phyloP scores from a whole-genome alignment of 2,888 invertebrate species.

The Linnaemya tessellans region DNA sequence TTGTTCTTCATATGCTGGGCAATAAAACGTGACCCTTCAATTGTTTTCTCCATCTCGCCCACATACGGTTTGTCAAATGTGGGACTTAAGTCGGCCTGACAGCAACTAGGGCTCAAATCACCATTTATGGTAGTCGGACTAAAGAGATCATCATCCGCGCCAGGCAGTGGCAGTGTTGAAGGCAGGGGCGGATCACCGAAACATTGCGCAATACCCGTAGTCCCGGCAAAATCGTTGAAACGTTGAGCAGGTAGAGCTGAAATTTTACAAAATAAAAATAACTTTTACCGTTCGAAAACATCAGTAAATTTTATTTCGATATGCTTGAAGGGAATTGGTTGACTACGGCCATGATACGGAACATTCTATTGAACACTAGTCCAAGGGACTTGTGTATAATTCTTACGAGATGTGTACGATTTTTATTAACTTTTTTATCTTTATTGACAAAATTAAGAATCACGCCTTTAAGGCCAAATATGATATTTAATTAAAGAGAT shows the following conservation, averaged over 20 bases:
- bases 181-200: conserved; percentile 88
- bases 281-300: background rate
- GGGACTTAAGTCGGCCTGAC: conserved; percentile 88
- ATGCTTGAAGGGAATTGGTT: too few relatives aligned
- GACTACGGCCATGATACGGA: too few relatives aligned
- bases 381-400: too few relatives aligned
- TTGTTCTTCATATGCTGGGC: conserved; percentile 97
- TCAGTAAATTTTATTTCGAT: background rate
- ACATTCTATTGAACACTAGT: too few relatives aligned
- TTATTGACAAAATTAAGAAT: too few relatives aligned
- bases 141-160: conserved; percentile 92
- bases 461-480: too few relatives aligned
- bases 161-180: conserved; percentile 87
- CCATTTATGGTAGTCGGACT: conserved; percentile 87
- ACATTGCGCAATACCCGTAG: conserved; percentile 86
- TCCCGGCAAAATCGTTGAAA: conserved; percentile 87
- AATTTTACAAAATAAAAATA: conserved; percentile 50
- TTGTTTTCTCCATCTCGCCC: conserved; percentile 95
- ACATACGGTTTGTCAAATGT: conserved; percentile 92
- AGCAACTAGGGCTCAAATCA: conserved; percentile 84
- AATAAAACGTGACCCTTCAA: conserved; percentile 96
- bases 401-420: too few relatives aligned
- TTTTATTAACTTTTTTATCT: too few relatives aligned
- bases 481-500: too few relatives aligned
- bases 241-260: conserved; percentile 84